Evolutionary conservation across 2,113 vertebrate species (phyloP), one percentile per base, ranked within the genome.

Genomic region (Atractosteus spatula): DNA sequence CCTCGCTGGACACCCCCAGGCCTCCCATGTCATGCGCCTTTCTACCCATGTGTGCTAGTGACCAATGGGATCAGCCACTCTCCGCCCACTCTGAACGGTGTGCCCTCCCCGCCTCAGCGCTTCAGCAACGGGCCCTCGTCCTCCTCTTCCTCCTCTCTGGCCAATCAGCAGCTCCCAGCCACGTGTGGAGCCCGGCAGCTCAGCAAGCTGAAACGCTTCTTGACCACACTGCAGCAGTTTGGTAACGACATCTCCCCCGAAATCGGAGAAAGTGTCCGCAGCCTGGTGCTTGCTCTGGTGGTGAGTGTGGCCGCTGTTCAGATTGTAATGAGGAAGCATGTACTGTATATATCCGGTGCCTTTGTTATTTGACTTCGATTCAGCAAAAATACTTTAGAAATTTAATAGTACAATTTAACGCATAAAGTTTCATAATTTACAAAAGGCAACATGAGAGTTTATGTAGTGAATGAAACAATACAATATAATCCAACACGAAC

Each of bases 171-270:
- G 83, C 93, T 99, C 75, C 97, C 97, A 0, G 96, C 97, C 78
- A 98, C 97, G 1, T 99, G 97, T 5, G 97, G 97, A 0, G 97
- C 96, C 29, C 93, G 97, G 69, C 97, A 99, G 83, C 96, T 99
- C 78, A 99, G 97, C 93, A 99, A 99, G 84, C 91, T 99, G 75
- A 99, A 99, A 69, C 95, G 97, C 1, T 99, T 99, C 87, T 95
- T 99, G 74, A 99, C 97, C 17, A 99, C 97, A 57, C 87, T 99
- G 79, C 97, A 99, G 80, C 97, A 99, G 88, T 99, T 99, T 17
- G 97, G 97, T 87, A 99, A 97, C 2, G 97, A 99, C 86, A 99
- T 99, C 77, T 99, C 97, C 0, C 97, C 97, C 0, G 97, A 99
- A 90, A 99, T 99, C 1, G 97, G 97, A 69, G 97, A 99, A 86